Evolutionary conservation across 2,888 invertebrate species (phyloP), one percentile per base, ranked within the genome.

Genomic region (Adelphocoris suturalis): DNA sequence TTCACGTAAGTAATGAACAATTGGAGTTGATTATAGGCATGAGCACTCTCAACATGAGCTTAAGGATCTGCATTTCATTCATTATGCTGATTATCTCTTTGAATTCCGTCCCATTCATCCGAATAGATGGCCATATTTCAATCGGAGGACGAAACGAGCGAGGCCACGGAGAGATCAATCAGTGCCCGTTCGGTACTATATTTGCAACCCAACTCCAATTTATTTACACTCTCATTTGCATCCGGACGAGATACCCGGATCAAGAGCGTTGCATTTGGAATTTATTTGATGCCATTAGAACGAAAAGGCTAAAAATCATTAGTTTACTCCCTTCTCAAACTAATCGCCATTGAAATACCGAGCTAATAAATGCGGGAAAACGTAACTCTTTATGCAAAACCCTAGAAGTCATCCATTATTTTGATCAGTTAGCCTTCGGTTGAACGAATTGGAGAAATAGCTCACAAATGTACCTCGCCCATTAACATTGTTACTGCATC

Each of bases 251-350:
- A 68, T 23, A 68, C 68, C 27, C 68, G 23, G 68, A 68, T 23
- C 61, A 61, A 37, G 61, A n/a, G 68, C 68, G 7, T 2, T 68
- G 68, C 68, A 68, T 68, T 68, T 23, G 23, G 68, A 68, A 68
- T 68, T 68, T 68, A 68, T 68, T 68, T 27, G 68, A 68, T 27
- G 23, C 23, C 68, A 27, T 68, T 68, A 68, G 13, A 11, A 9
- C 23, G 23, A 68, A 68, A 68, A 68, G 68, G 68, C 68, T 12
- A 68, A 68, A 68, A 68, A 68, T 68, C 68, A 68, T 68, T 68
- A 68, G 68, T 68, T 68, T 68, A 68, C 68, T 23, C 68, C 23
- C 23, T 57, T 57, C 16, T 57, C 16, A 57, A 57, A 57, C 57
- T 68, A 68, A 61, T n/a, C 61, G 27, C 23, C 68, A 12, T 68